These are phyloP conservation scores for Chamaetylas fuelleborni DNA, from an alignment of 2,113 vertebrate genomes.

Conservation along the genomic window DNA sequence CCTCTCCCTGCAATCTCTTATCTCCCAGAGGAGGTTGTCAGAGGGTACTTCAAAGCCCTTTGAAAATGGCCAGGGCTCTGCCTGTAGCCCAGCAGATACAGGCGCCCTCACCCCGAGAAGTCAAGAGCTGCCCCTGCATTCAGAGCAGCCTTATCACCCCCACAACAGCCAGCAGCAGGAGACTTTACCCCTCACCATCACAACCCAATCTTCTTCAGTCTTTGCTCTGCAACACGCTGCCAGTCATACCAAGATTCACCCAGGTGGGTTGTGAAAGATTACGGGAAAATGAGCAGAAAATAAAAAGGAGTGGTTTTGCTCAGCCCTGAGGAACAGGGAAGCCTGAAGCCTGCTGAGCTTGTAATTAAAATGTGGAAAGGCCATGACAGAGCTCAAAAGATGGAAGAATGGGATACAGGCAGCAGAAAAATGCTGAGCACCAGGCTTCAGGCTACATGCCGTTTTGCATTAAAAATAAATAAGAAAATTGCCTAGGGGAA, in stretches of 20 bases:
- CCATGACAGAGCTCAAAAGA: background rate
- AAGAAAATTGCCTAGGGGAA: constrained; percentile 11
- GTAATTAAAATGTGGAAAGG: background rate
- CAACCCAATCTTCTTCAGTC: background rate
- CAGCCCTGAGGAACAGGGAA: background rate
- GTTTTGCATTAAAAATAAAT: constrained; percentile 43
- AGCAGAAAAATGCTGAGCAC: constrained; percentile 24
- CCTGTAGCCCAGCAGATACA: constrained; percentile 15
- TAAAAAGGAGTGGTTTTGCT: background rate
- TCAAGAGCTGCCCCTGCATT: background rate
- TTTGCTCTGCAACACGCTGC: background rate
- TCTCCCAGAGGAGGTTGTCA: constrained; percentile 54
- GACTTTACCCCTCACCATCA: background rate
- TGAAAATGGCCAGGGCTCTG: constrained; percentile 62
- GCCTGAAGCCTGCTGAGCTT: background rate
- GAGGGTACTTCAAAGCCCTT: constrained; percentile 65
- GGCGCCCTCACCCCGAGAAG: background rate
- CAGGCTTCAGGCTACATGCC: background rate
- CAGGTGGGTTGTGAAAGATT: background rate
- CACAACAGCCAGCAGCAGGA: background rate
- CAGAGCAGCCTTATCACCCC: background rate
- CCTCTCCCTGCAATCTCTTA: constrained; percentile 50
- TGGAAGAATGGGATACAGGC: background rate
- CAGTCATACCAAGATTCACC: background rate
- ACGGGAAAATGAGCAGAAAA: accelerated